These are phyloP conservation scores for Agrochola litura DNA, from an alignment of 2,888 invertebrate species.

Conservation along the genomic window DNA sequence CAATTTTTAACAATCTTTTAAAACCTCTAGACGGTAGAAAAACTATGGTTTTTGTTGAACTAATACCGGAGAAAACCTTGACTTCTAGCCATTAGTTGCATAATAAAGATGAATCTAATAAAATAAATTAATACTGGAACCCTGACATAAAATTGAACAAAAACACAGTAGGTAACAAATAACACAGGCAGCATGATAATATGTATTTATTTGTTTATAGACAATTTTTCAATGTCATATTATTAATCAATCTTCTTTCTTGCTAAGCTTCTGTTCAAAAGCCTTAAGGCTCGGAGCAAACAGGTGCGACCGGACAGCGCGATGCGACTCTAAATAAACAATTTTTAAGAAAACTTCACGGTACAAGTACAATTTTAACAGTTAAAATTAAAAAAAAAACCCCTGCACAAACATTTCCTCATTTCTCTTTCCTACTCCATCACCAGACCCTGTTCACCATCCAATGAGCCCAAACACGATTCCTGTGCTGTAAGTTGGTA, in stretches of 20 bases:
- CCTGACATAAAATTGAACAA: slow-evolving; percentile 60
- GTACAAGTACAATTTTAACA: too few species aligned
- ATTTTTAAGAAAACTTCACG: too few species aligned
- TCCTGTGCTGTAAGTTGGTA: too few species aligned
- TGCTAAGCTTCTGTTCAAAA: neutral
- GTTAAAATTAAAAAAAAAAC: too few species aligned
- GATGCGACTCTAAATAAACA: too few species aligned
- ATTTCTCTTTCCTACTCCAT: too few species aligned
- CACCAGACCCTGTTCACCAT: too few species aligned
- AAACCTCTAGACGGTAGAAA: slow-evolving; percentile 14
- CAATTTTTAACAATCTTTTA: neutral
- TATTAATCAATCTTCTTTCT: neutral
- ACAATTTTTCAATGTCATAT: slow-evolving; percentile 20
- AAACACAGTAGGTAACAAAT: slow-evolving; percentile 31
- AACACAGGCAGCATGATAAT: slow-evolving; percentile 8
- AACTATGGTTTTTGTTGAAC: slow-evolving; percentile 33
- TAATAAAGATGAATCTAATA: slow-evolving; percentile 62
- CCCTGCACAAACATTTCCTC: too few species aligned
- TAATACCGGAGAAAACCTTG: slow-evolving; percentile 46
- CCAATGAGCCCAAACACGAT: too few species aligned
- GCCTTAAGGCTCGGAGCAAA: neutral
- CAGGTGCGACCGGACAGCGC: too few species aligned
- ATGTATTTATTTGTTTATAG: slow-evolving; percentile 17
- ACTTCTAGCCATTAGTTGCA: slow-evolving; percentile 44
- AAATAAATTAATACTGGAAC: slow-evolving; percentile 56